These are phyloP conservation scores for Thunnus thynnus DNA, from an alignment of 2,113 vertebrate genomes.

Conservation along the genomic window DNA sequence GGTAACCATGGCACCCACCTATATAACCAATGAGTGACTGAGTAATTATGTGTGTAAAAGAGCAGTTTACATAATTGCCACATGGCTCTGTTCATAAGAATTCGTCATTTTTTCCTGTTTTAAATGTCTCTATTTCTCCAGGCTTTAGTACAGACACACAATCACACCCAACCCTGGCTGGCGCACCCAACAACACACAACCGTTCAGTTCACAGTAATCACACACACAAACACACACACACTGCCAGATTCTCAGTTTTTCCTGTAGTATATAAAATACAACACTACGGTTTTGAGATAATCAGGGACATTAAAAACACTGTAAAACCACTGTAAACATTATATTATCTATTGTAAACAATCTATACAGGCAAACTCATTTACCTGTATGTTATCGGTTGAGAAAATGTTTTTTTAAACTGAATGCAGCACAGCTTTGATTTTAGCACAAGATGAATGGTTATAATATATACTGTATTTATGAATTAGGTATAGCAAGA, in stretches of 20 bases:
- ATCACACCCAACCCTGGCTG: neutral
- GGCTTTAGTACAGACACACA: conserved; percentile 56
- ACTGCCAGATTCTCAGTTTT: conserved; percentile 3
- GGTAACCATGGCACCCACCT: conserved; percentile 76
- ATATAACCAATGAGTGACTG: conserved; percentile 79
- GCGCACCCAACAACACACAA: conserved; percentile 26
- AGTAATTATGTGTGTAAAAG: conserved; percentile 74
- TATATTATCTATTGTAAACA: conserved; percentile 49
- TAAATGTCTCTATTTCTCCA: conserved; percentile 73
- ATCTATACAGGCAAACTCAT: conserved; percentile 45
- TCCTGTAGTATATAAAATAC: conserved; percentile 39
- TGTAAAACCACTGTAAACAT: conserved; percentile 70
- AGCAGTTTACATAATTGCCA: conserved; percentile 57
- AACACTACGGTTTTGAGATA: conserved; percentile 53
- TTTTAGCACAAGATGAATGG: conserved; percentile 76
- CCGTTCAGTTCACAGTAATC: conserved; percentile 5
- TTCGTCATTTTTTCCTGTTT: conserved; percentile 40
- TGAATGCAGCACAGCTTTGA: conserved; percentile 73
- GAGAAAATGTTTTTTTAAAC: conserved; percentile 51
- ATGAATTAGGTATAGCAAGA: conserved; percentile 70
- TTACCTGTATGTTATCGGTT: conserved; percentile 59
- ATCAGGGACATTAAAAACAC: conserved; percentile 69
- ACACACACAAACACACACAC: conserved; percentile 15
- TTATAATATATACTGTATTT: conserved; percentile 78
- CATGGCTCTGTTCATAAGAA: conserved; percentile 41